Evolutionary conservation across 1,140 invertebrate species (phyloP).

Genomic region (Bombus polaris): DNA sequence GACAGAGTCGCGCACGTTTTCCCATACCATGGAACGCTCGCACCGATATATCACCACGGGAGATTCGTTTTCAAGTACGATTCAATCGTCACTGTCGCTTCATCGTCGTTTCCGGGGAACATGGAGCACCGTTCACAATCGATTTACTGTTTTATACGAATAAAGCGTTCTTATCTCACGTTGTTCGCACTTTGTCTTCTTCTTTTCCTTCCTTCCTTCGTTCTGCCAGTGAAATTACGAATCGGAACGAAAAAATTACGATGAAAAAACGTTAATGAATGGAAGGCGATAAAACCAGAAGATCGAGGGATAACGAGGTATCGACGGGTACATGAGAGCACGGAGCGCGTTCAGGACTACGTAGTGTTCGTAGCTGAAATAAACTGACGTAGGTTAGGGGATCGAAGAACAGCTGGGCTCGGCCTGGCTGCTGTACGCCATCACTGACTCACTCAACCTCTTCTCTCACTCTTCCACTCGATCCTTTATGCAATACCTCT

Average conservation of each 20-base stretch:
- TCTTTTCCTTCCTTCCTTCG: no score
- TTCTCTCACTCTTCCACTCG: constrained; percentile 42
- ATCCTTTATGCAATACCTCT: constrained; percentile 41
- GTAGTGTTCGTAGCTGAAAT: constrained; percentile 63
- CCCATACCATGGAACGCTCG: neutral
- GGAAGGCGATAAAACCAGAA: constrained; percentile 1
- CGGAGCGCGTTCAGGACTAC: constrained; percentile 16
- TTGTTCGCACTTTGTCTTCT: neutral
- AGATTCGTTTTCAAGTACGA: neutral
- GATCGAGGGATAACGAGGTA: neutral
- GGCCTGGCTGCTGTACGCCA: constrained; percentile 69
- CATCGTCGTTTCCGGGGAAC: neutral
- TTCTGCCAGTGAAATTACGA: no score
- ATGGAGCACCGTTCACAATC: neutral
- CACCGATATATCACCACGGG: neutral
- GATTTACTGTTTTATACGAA: neutral
- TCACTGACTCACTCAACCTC: constrained; percentile 72
- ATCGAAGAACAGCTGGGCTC: constrained; percentile 74
- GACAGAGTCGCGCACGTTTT: neutral
- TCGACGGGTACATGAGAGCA: neutral
- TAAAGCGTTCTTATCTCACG: neutral
- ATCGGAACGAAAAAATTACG: neutral
- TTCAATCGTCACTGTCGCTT: neutral
- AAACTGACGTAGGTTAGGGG: constrained; percentile 69
- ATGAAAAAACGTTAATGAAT: neutral